Evolutionary conservation across 2,888 invertebrate species (phyloP).

Genomic region (Hemaris fuciformis): DNA sequence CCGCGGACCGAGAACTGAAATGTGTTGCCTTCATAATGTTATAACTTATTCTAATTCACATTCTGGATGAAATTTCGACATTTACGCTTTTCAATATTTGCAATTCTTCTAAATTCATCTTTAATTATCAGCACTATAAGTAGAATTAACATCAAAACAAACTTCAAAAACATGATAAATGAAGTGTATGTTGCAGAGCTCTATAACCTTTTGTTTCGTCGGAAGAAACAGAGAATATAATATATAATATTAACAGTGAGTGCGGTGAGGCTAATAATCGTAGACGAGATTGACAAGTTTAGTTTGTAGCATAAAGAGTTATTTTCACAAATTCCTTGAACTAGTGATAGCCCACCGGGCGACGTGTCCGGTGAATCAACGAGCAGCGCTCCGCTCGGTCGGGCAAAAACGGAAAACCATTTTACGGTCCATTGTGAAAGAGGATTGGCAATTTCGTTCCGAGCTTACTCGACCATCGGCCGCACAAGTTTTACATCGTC

Average conservation of each 20-base stretch:
- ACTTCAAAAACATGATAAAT: no score
- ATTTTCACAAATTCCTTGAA: conserved; percentile 67
- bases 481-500: conserved; percentile 74
- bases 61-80: neutral
- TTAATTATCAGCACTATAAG: neutral
- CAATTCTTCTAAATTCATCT: neutral
- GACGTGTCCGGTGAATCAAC: conserved; percentile 79
- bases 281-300: conserved; percentile 24
- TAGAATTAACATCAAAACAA: no score
- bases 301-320: conserved; percentile 59
- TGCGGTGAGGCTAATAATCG: neutral
- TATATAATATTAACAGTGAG: no score
- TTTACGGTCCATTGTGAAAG: conserved; percentile 81
- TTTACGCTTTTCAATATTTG: neutral
- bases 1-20: conserved; percentile 39
- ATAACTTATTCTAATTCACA: neutral
- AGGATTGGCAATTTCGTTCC: conserved; percentile 80
- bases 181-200: no score
- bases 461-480: conserved; percentile 76
- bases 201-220: neutral
- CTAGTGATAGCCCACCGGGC: conserved; percentile 70
- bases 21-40: conserved; percentile 23
- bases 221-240: no score
- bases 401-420: conserved; percentile 81
- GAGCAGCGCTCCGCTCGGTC: conserved; percentile 74